Conservation (phyloP, 1,140 invertebrate species). For the Trissolcus basalis region DNA sequence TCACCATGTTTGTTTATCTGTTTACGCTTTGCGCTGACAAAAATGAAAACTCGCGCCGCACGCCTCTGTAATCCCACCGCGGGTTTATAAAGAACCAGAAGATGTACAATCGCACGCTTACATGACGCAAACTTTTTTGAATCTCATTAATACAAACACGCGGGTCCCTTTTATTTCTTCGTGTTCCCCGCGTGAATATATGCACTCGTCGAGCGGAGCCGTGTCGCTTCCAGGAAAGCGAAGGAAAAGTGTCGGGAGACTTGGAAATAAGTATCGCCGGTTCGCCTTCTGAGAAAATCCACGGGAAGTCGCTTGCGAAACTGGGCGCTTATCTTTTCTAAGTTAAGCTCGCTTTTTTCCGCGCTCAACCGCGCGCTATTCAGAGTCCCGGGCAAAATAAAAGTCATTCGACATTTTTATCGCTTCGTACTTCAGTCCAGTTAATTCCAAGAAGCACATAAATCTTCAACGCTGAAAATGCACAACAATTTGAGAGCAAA, state of each 20-base stretch:
- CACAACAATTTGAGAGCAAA: too few relatives aligned
- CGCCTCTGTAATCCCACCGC: too few relatives aligned
- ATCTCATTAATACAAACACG: conserved; percentile 7
- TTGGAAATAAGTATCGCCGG: neutral
- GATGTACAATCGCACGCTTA: conserved; percentile 10
- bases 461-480: too few relatives aligned
- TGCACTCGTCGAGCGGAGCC: neutral
- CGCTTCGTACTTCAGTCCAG: too few relatives aligned
- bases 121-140: conserved; percentile 13
- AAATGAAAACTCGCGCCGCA: too few relatives aligned
- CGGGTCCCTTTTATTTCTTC: conserved; percentile 5
- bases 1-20: neutral
- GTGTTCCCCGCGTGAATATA: neutral
- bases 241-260: conserved; percentile 1
- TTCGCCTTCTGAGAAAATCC: conserved; percentile 6
- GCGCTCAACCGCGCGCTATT: too few relatives aligned
- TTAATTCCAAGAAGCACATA: too few relatives aligned
- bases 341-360: too few relatives aligned
- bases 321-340: too few relatives aligned
- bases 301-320: neutral
- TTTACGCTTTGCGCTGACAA: neutral
- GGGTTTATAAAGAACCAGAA: neutral
- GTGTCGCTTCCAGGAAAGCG: conserved; percentile 2
- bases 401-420: too few relatives aligned
- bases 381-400: too few relatives aligned